phyloP scores from a whole-genome alignment of 1,140 invertebrate species.

The Papilio machaon region DNA sequence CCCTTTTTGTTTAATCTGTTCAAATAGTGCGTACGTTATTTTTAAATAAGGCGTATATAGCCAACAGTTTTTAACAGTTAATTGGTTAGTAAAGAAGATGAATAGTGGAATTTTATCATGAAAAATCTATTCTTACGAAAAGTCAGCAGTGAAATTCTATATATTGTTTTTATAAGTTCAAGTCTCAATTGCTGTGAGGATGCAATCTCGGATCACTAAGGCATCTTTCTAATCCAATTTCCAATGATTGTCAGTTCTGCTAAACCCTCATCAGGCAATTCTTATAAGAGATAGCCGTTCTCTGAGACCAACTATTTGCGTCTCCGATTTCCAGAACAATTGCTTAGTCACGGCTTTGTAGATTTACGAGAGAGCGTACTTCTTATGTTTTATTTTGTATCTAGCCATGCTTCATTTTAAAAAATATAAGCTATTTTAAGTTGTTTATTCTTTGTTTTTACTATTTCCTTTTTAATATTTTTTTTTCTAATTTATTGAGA shows the following conservation, averaged over 20 bases:
- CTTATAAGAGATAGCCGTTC: background rate
- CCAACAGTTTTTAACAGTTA: too few relatives aligned
- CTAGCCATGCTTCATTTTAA: background rate
- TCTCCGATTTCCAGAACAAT: slow-evolving; percentile 44
- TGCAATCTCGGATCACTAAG: background rate
- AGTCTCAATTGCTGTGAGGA: background rate
- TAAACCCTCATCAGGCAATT: slow-evolving; percentile 34
- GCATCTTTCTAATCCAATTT: background rate
- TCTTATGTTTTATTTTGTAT: background rate
- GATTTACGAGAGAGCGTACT: background rate
- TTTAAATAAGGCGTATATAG: too few relatives aligned
- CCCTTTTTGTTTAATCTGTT: background rate
- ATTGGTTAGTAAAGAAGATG: too few relatives aligned
- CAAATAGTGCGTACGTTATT: too few relatives aligned
- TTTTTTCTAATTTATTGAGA: too few relatives aligned
- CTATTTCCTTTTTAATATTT: too few relatives aligned
- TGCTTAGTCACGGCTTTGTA: slow-evolving; percentile 35
- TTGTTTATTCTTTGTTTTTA: background rate
- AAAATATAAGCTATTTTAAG: background rate
- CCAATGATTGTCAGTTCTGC: background rate
- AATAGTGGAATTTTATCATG: too few relatives aligned
- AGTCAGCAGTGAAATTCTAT: background rate
- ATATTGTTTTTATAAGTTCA: background rate
- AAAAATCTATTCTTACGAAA: too few relatives aligned
- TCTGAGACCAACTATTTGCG: slow-evolving; percentile 15